These are phyloP conservation scores for Danaus melanippus DNA, from an alignment of 1,140 invertebrate genomes.

Conservation along the genomic window DNA sequence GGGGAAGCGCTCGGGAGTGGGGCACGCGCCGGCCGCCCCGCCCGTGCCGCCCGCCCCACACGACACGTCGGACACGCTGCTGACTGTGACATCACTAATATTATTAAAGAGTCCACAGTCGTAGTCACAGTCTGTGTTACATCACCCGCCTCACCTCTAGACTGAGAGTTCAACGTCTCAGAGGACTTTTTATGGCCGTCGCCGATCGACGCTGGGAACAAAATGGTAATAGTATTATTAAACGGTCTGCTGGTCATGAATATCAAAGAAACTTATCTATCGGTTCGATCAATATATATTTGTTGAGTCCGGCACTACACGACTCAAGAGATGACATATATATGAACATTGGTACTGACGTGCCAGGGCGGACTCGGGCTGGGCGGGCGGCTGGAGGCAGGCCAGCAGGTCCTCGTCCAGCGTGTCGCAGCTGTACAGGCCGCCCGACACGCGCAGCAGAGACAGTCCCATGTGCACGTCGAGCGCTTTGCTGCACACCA, in stretches of 20 bases:
- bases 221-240: not conserved
- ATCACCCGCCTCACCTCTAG: conserved; percentile 37
- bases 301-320: too few relatives aligned
- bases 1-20: conserved; percentile 80
- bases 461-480: conserved; percentile 93
- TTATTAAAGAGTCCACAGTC: not conserved
- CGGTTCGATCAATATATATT: too few relatives aligned
- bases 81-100: conserved; percentile 64
- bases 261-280: too few relatives aligned
- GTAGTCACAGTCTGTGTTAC: too few relatives aligned
- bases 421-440: conserved; percentile 81
- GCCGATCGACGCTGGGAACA: conserved; percentile 51
- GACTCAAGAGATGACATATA: too few relatives aligned
- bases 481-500: conserved; percentile 83
- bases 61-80: conserved; percentile 79
- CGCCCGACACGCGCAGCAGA: conserved; percentile 86
- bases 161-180: conserved; percentile 58
- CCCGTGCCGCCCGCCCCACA: conserved; percentile 69
- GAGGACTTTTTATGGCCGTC: conserved; percentile 57
- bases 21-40: conserved; percentile 37
- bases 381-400: conserved; percentile 32
- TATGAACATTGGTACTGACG: conserved; percentile 26
- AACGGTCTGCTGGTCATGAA: too few relatives aligned
- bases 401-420: conserved; percentile 71
- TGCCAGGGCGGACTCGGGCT: conserved; percentile 26